Conservation (phyloP, 2,888 invertebrate genomes). For the Anaspis maculata region DNA sequence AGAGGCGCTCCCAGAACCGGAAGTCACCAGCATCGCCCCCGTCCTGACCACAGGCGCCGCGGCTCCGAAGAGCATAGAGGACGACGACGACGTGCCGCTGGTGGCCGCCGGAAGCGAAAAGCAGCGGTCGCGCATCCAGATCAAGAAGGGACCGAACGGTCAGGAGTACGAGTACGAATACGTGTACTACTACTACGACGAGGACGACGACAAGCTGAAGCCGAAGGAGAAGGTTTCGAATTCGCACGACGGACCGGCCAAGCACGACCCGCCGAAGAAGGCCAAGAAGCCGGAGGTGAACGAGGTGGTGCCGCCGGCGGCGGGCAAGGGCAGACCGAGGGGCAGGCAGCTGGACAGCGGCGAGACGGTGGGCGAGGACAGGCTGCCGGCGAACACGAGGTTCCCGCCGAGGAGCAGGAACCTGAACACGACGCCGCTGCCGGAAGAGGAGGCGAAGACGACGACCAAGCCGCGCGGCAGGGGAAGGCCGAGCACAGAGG, state of each 20-base stretch:
- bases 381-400: conserved; percentile 76
- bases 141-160: conserved; percentile 82
- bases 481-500: conserved; percentile 38
- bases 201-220: conserved; percentile 49
- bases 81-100: conserved; percentile 25
- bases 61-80: conserved; percentile 23
- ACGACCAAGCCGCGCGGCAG: conserved; percentile 39
- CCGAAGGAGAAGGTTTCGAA: conserved; percentile 30
- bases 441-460: conserved; percentile 31
- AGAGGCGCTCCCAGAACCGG: conserved; percentile 26
- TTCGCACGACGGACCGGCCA: conserved; percentile 54
- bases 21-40: conserved; percentile 49
- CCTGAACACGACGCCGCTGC: conserved; percentile 46
- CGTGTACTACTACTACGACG: conserved; percentile 84
- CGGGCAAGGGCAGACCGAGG: conserved; percentile 22
- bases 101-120: conserved; percentile 58
- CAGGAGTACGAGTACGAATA: conserved; percentile 89
- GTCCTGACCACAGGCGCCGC: conserved; percentile 48
- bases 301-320: conserved; percentile 54
- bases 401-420: conserved; percentile 66
- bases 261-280: conserved; percentile 34
- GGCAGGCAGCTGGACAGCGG: conserved; percentile 40
- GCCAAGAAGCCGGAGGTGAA: conserved; percentile 53
- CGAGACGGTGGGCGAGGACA: conserved; percentile 48
- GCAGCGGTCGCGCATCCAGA: conserved; percentile 64